phyloP scores from a whole-genome alignment of 2,113 vertebrate species.

The Aegithalos caudatus region DNA sequence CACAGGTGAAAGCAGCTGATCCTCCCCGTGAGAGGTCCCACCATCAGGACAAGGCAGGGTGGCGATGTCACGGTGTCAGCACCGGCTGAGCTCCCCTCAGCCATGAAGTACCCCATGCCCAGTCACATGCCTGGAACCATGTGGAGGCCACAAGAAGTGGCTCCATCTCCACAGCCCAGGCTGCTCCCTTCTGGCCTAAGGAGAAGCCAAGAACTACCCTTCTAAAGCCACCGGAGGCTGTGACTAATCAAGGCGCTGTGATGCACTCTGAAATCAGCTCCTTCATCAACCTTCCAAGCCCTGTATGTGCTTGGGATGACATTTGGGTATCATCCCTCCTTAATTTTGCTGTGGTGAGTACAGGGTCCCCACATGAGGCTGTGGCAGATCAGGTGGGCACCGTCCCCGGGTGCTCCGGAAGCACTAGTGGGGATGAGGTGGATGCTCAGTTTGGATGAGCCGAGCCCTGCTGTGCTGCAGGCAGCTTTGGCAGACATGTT shows the following conservation, averaged over 20 bases:
- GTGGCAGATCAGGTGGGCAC: neutral
- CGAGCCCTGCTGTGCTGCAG: neutral
- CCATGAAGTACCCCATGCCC: neutral
- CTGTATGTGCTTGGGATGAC: neutral
- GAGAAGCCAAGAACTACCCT: neutral
- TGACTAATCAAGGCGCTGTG: neutral
- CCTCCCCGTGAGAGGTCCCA: neutral
- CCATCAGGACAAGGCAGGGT: neutral
- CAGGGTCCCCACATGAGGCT: accelerated
- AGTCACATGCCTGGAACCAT: accelerated
- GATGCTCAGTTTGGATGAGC: neutral
- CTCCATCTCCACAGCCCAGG: neutral
- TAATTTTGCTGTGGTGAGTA: neutral
- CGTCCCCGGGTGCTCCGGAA: accelerated
- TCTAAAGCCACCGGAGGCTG: neutral
- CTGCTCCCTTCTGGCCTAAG: neutral
- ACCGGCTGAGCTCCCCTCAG: neutral
- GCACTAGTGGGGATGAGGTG: accelerated
- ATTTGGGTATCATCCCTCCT: neutral
- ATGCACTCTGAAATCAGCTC: neutral
- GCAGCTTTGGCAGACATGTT: neutral
- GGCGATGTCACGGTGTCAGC: accelerated
- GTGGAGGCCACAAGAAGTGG: neutral
- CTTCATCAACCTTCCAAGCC: neutral
- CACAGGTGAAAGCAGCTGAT: neutral